Conservation (phyloP, 2,797 vertebrate species). For the Hozukius guyotensis region DNA sequence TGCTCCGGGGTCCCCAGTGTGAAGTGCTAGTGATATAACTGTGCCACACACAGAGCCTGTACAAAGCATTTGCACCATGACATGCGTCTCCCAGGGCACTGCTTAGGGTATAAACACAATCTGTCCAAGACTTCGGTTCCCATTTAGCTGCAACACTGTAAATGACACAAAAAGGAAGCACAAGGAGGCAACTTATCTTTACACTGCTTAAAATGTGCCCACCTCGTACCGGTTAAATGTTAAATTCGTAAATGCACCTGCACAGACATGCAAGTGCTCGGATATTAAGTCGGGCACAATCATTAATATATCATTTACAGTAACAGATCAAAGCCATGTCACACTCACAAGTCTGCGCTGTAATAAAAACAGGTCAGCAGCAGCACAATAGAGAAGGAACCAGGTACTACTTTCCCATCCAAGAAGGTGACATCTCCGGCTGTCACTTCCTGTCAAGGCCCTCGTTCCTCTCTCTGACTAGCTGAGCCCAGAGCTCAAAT, state of each 20-base stretch:
- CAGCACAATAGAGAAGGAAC: conserved; percentile 13
- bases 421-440: conserved; percentile 46
- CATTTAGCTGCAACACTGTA: conserved; percentile 46
- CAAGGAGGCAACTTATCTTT: conserved; percentile 5
- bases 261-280: neutral
- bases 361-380: neutral
- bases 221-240: neutral
- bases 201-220: neutral
- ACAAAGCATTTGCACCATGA: conserved; percentile 69
- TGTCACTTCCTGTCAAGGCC: conserved; percentile 65
- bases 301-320: neutral
- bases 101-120: conserved; percentile 74
- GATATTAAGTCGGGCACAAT: neutral
- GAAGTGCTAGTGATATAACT: conserved; percentile 75
- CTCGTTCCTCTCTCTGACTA: conserved; percentile 51
- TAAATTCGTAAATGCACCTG: neutral
- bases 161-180: conserved; percentile 52
- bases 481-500: conserved; percentile 65
- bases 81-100: conserved; percentile 71
- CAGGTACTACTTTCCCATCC: conserved; percentile 34
- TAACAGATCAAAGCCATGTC: neutral
- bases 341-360: neutral
- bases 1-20: conserved; percentile 58
- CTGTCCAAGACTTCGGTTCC: conserved; percentile 61
- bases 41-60: conserved; percentile 72